phyloP scores from a whole-genome alignment of 2,797 vertebrate species.

The Spizella passerina region DNA sequence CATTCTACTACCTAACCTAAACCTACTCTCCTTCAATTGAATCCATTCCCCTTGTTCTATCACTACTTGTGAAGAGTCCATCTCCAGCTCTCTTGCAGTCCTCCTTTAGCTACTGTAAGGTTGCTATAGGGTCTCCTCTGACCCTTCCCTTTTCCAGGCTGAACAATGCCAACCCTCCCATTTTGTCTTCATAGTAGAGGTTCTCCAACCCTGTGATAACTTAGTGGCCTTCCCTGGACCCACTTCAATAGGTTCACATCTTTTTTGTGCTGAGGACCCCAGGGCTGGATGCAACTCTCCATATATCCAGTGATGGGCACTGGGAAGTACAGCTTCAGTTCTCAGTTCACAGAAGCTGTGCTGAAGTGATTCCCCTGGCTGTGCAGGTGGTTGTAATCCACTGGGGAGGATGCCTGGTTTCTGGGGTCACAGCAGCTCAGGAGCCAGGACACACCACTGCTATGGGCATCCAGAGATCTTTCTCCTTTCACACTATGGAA shows the following conservation, averaged over 20 bases:
- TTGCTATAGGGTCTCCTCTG: background rate
- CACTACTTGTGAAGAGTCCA: background rate
- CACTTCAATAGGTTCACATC: background rate
- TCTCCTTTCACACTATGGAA: fast-evolving
- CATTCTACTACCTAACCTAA: background rate
- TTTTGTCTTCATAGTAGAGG: background rate
- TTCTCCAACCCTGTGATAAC: background rate
- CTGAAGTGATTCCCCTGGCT: background rate
- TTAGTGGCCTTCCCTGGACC: background rate
- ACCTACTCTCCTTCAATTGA: background rate
- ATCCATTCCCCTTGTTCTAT: background rate
- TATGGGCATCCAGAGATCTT: background rate
- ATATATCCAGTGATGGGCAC: too few relatives aligned
- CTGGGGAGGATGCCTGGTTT: background rate
- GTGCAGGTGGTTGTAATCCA: background rate
- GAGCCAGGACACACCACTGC: background rate
- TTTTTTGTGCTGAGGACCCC: background rate
- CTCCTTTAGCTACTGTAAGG: background rate
- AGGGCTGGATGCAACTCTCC: background rate
- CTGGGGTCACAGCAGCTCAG: background rate
- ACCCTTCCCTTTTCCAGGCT: background rate
- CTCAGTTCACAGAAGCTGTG: background rate
- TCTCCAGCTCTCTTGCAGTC: background rate
- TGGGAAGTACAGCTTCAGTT: background rate
- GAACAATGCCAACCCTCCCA: background rate